These are phyloP conservation scores for Apus apus DNA, from an alignment of 2,113 vertebrate species.

Conservation along the genomic window DNA sequence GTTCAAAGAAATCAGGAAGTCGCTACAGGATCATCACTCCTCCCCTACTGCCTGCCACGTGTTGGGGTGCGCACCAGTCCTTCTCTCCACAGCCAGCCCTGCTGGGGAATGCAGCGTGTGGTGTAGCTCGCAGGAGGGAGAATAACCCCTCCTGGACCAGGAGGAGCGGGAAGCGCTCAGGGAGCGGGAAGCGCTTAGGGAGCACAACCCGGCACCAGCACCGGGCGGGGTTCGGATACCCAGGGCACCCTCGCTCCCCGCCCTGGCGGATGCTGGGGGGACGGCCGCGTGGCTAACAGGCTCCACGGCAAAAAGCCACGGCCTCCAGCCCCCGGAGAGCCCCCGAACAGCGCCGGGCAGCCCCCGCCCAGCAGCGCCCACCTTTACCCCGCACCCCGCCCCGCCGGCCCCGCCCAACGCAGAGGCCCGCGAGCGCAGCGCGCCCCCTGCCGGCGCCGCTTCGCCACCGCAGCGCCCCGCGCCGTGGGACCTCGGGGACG, in stretches of 20 bases:
- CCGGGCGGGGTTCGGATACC: fast-evolving
- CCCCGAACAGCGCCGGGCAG: too few species aligned
- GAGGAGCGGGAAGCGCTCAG: not conserved
- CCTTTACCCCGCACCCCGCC: too few species aligned
- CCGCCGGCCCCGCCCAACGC: too few species aligned
- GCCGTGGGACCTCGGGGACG: too few species aligned
- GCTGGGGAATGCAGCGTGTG: not conserved
- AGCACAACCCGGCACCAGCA: not conserved
- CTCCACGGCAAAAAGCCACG: fast-evolving
- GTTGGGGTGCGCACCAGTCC: fast-evolving
- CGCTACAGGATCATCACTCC: fast-evolving
- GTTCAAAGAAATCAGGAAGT: not conserved
- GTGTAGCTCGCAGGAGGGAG: not conserved
- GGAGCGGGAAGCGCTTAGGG: not conserved
- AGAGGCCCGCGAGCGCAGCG: too few species aligned
- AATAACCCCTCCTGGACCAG: fast-evolving
- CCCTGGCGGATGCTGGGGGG: not conserved
- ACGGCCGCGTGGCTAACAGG: not conserved
- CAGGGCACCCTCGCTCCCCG: not conserved
- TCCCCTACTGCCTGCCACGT: not conserved
- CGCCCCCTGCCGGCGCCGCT: not conserved
- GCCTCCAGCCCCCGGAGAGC: not conserved
- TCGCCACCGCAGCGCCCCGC: too few species aligned
- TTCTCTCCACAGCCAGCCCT: not conserved
- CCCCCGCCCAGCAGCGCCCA: too few species aligned